A percentile compares a stretch with the other conserved stretches of the same genome.
phyloP scores from a whole-genome alignment of 2,113 vertebrate genomes.

The Perccottus glenii region DNA sequence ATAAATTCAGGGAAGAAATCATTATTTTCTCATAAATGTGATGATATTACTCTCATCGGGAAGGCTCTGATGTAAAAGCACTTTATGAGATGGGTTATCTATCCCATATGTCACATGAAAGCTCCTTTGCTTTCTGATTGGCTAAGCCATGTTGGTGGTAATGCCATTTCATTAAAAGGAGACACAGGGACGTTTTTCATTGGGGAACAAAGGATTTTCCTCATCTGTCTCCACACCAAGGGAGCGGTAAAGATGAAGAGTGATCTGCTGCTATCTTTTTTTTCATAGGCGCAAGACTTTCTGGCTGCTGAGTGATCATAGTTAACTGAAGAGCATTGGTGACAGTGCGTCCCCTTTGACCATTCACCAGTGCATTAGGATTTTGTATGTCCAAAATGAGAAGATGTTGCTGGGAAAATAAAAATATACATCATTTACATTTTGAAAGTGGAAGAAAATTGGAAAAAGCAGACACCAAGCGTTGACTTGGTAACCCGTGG shows the following conservation, averaged over 20 bases:
- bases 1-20: conserved; percentile 76
- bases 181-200: conserved; percentile 54
- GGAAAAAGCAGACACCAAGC: no score
- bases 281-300: conserved; percentile 31
- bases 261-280: conserved; percentile 32
- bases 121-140: conserved; percentile 44
- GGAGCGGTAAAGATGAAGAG: conserved; percentile 70
- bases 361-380: conserved; percentile 65
- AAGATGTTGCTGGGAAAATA: no score
- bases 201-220: conserved; percentile 48
- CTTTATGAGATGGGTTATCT: conserved; percentile 69
- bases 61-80: conserved; percentile 64
- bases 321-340: conserved; percentile 64
- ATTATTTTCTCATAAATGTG: conserved; percentile 82
- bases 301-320: conserved; percentile 36
- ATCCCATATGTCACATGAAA: conserved; percentile 62
- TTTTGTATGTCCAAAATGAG: conserved; percentile 23
- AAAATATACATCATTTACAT: no score
- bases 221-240: conserved; percentile 54
- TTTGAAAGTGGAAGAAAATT: no score
- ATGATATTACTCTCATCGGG: conserved; percentile 77
- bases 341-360: conserved; percentile 42
- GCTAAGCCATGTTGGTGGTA: conserved; percentile 28
- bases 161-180: conserved; percentile 69
- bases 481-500: no score